phyloP scores from a whole-genome alignment of 1,140 invertebrate genomes.

The Stenopsyche tienmushanensis region DNA sequence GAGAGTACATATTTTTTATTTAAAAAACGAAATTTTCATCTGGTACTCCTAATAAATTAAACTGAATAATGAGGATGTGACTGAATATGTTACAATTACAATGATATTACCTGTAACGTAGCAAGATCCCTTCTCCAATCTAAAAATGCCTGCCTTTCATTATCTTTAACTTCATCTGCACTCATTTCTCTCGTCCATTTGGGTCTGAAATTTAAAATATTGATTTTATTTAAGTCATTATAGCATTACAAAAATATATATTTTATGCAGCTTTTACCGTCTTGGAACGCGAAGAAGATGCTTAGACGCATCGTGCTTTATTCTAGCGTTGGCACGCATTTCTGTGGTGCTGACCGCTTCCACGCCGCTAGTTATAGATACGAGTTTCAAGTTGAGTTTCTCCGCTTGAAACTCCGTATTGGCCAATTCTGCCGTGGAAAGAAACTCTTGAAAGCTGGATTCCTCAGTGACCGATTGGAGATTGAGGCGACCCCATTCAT shows the following conservation, averaged over 20 bases:
- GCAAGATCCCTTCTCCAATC: slow-evolving; percentile 85
- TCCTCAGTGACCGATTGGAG: slow-evolving; percentile 95
- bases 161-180: slow-evolving; percentile 72
- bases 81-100: background rate
- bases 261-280: slow-evolving; percentile 44
- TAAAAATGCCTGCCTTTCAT: slow-evolving; percentile 81
- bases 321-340: slow-evolving; percentile 25
- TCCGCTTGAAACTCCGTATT: slow-evolving; percentile 91
- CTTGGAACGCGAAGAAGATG: slow-evolving; percentile 47
- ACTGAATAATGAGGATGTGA: no score
- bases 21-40: no score
- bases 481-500: slow-evolving; percentile 86
- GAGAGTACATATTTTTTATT: background rate
- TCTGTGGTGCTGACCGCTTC: slow-evolving; percentile 26
- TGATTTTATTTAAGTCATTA: background rate
- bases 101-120: slow-evolving; percentile 59
- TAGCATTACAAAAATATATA: slow-evolving; percentile 1
- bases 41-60: slow-evolving; percentile 1
- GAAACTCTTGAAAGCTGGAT: slow-evolving; percentile 92
- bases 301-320: slow-evolving; percentile 28
- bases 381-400: slow-evolving; percentile 74
- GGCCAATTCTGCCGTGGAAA: slow-evolving; percentile 90
- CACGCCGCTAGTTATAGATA: slow-evolving; percentile 37
- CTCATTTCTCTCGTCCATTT: slow-evolving; percentile 75
- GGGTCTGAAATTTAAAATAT: slow-evolving; percentile 60